phyloP scores from a whole-genome alignment of 1,140 invertebrate genomes.

The Stegodyphus dumicola region DNA sequence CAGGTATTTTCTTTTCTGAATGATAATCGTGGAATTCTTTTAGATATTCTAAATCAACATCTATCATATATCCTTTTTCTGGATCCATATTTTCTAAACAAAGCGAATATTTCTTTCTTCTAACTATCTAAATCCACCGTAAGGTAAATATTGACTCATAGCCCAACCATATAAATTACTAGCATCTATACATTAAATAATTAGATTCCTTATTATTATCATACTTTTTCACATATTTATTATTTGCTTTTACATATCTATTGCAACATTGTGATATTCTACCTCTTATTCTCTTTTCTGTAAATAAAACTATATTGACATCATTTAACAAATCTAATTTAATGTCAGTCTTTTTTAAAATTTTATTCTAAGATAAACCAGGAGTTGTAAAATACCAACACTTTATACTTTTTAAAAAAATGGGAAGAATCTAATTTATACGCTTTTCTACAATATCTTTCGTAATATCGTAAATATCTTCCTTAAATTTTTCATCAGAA shows the following conservation, averaged over 20 bases:
- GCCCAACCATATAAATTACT: constrained; percentile 59
- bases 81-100: constrained; percentile 59
- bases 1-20: constrained; percentile 63
- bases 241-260: constrained; percentile 31
- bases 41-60: constrained; percentile 64
- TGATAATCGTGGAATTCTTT: constrained; percentile 64
- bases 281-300: constrained; percentile 13
- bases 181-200: constrained; percentile 64
- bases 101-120: not conserved
- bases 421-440: constrained; percentile 6
- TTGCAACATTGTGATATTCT: constrained; percentile 20
- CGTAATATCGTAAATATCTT: no score
- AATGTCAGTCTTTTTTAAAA: constrained; percentile 11
- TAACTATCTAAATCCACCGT: constrained; percentile 31
- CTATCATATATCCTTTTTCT: constrained; percentile 62
- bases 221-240: constrained; percentile 62
- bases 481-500: not conserved
- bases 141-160: constrained; percentile 56
- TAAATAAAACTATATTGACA: constrained; percentile 29
- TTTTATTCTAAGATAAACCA: constrained; percentile 1
- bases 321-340: constrained; percentile 16
- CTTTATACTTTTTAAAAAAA: not conserved
- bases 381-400: constrained; percentile 13
- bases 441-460: no score
- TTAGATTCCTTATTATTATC: constrained; percentile 58